Percentiles rank a stretch among this genome's conserved stretches.
phyloP scores from a whole-genome alignment of 2,797 vertebrate species.

The Lophius americanus region DNA sequence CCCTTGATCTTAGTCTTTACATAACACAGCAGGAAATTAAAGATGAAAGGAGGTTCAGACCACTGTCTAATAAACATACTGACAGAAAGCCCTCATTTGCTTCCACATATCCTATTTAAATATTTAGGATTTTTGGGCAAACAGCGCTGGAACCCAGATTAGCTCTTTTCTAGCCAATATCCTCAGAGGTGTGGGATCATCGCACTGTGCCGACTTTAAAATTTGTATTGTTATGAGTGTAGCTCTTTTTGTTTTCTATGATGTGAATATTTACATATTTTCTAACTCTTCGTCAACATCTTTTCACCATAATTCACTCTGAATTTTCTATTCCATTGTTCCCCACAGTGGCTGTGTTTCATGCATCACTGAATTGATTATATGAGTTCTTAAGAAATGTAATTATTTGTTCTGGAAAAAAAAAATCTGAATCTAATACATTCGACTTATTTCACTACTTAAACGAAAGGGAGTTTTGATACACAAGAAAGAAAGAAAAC shows the following conservation, averaged over 20 bases:
- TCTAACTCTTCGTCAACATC: conserved; percentile 37
- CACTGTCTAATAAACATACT: conserved; percentile 81
- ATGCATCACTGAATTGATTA: conserved; percentile 42
- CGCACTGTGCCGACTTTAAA: conserved; percentile 17
- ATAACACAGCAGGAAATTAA: conserved; percentile 85
- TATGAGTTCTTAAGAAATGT: conserved; percentile 36
- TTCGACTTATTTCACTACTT: conserved; percentile 40
- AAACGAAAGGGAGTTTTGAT: conserved; percentile 52
- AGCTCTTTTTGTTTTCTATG: conserved; percentile 32
- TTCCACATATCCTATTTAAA: conserved; percentile 56
- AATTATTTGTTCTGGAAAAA: conserved; percentile 37
- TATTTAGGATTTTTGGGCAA: conserved; percentile 35
- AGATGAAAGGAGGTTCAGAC: conserved; percentile 81
- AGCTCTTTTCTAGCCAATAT: conserved; percentile 31
- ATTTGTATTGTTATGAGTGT: conserved; percentile 5
- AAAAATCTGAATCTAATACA: conserved; percentile 43
- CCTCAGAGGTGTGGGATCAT: conserved; percentile 13
- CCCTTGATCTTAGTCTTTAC: conserved; percentile 83
- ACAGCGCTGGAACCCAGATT: conserved; percentile 37
- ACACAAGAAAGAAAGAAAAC: conserved; percentile 27
- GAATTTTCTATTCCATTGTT: conserved; percentile 51
- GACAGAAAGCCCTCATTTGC: conserved; percentile 72
- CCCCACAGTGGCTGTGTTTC: conserved; percentile 40
- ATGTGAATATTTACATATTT: conserved; percentile 41
- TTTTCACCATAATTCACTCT: conserved; percentile 43